These are phyloP conservation scores for Morus bassanus DNA, from an alignment of 2,797 vertebrate species.

Conservation along the genomic window DNA sequence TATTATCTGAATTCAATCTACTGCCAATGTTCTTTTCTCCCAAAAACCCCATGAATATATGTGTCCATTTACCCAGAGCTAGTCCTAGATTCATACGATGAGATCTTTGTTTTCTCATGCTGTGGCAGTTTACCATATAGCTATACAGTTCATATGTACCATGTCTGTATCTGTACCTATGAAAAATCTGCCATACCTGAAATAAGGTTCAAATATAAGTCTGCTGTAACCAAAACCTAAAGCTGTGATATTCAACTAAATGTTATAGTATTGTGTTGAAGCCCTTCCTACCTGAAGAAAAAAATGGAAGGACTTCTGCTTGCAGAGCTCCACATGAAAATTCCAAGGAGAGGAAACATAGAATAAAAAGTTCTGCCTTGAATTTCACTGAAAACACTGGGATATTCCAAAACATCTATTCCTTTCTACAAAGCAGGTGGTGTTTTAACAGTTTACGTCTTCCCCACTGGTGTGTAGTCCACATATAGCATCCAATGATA, in stretches of 20 bases:
- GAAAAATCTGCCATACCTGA: background rate
- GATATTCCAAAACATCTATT: background rate
- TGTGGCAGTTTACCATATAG: background rate
- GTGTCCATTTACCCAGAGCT: background rate
- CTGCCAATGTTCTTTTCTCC: background rate
- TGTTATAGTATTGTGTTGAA: background rate
- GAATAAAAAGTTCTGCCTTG: background rate
- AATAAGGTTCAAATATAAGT: background rate
- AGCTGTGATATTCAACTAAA: background rate
- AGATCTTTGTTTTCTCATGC: background rate
- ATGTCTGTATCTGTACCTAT: background rate
- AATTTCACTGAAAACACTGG: background rate
- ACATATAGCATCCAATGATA: background rate
- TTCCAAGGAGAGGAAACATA: background rate
- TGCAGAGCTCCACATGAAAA: background rate
- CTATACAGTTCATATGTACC: background rate
- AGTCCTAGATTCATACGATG: background rate
- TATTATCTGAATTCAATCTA: background rate
- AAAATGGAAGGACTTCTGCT: background rate
- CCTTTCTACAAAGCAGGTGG: background rate
- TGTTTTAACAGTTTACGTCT: background rate
- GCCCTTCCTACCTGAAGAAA: background rate
- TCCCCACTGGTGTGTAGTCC: background rate
- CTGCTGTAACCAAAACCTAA: background rate
- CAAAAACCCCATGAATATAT: background rate